A percentile compares a stretch with the other conserved stretches of the same genome.
These are phyloP conservation scores for Pantherophis vulpinus DNA, from an alignment of 2,797 vertebrate genomes.

Conservation along the genomic window DNA sequence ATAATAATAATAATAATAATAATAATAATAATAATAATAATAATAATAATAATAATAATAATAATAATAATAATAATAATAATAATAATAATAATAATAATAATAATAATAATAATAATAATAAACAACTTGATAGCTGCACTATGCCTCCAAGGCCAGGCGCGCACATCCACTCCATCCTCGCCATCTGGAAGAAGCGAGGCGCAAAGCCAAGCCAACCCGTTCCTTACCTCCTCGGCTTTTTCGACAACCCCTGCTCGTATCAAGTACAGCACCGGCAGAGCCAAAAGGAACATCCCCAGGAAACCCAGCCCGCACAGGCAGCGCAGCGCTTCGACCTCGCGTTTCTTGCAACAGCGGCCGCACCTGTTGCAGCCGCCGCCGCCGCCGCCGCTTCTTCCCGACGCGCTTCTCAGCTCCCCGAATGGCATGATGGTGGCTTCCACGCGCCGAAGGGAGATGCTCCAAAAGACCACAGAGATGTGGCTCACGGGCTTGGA, in stretches of 20 bases:
- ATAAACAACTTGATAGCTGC: no score
- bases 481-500: background rate
- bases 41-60: no score
- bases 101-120: no score
- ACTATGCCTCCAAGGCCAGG: no score
- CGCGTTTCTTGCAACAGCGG: rapidly evolving
- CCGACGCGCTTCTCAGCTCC: background rate
- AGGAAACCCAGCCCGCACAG: background rate
- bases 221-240: background rate
- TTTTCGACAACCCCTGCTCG: no score
- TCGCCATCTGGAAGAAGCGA: background rate
- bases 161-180: background rate
- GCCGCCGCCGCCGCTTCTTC: background rate
- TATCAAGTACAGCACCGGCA: background rate
- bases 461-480: no score
- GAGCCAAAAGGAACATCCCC: background rate
- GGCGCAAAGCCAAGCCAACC: rapidly evolving
- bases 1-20: no score
- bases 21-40: no score
- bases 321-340: background rate
- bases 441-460: no score
- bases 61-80: no score
- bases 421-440: background rate
- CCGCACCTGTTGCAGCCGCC: background rate
- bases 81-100: no score